These are phyloP conservation scores for Eulemur rubriventer DNA, from an alignment of 2,797 vertebrate species.

Conservation along the genomic window DNA sequence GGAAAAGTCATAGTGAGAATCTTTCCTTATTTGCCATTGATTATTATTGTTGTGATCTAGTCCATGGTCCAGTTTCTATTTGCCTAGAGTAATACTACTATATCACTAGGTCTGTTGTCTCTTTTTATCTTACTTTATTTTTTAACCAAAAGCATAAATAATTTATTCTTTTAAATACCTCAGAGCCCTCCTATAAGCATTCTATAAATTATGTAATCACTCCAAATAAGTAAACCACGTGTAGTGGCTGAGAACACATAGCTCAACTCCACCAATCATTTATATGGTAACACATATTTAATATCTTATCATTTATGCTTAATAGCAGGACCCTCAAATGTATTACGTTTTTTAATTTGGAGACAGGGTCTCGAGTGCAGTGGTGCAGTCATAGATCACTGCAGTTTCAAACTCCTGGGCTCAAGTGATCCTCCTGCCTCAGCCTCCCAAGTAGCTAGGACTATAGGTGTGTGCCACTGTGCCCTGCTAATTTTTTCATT, in stretches of 20 bases:
- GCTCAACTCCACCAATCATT: neutral
- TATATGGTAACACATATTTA: constrained; percentile 11
- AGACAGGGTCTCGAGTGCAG: neutral
- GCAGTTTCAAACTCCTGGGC: neutral
- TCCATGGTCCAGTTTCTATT: constrained; percentile 7
- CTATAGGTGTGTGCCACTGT: neutral
- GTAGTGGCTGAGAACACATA: neutral
- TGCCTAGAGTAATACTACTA: constrained; percentile 16
- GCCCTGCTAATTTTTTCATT: neutral
- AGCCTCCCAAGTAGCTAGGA: neutral
- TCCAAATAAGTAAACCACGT: neutral
- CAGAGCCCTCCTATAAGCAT: neutral
- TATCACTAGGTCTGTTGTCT: neutral
- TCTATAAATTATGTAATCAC: constrained; percentile 24
- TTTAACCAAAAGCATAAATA: constrained; percentile 29
- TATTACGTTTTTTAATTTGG: neutral
- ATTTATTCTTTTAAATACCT: constrained; percentile 41
- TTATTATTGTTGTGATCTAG: constrained; percentile 41
- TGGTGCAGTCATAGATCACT: neutral
- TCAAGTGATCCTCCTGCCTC: neutral
- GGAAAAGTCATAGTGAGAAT: constrained; percentile 42
- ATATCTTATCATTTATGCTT: constrained; percentile 8
- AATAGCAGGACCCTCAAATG: neutral
- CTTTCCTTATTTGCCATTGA: constrained; percentile 53
- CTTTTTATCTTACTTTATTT: constrained; percentile 50